These are phyloP conservation scores for Lagorchestes hirsutus DNA, from an alignment of 2,797 vertebrate genomes.

Conservation along the genomic window DNA sequence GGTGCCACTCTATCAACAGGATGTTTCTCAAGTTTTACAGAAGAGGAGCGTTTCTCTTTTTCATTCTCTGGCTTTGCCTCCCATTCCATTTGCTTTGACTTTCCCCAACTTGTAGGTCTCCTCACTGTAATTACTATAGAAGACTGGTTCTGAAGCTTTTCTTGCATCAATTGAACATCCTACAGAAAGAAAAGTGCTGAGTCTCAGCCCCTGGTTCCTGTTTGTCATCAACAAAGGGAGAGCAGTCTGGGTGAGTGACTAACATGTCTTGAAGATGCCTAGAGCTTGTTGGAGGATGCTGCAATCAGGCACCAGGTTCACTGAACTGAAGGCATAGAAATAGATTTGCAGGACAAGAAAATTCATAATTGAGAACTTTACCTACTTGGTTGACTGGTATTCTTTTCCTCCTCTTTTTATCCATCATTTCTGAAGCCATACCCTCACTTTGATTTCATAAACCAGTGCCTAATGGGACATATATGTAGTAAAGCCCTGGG, in stretches of 20 bases:
- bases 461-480: slow-evolving; percentile 44
- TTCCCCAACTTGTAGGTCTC: not conserved
- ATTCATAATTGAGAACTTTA: not conserved
- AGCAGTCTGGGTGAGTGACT: not conserved
- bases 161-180: not conserved
- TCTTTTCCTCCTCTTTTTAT: slow-evolving; percentile 44
- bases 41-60: not conserved
- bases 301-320: slow-evolving; percentile 18
- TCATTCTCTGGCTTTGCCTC: not conserved
- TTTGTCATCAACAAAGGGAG: slow-evolving; percentile 52
- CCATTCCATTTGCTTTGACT: not conserved
- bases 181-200: not conserved
- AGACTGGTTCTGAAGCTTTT: not conserved
- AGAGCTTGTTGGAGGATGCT: not conserved
- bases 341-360: too few relatives aligned
- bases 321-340: too few relatives aligned
- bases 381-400: slow-evolving; percentile 12
- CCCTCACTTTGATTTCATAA: slow-evolving; percentile 48
- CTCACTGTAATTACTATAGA: not conserved
- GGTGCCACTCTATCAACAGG: not conserved
- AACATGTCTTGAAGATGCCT: not conserved
- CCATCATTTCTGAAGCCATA: slow-evolving; percentile 50
- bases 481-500: not conserved
- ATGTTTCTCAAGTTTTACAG: not conserved
- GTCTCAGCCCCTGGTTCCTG: not conserved